Evolutionary conservation across 1,140 invertebrate genomes (phyloP).

Genomic region (Plutomurus gul): DNA sequence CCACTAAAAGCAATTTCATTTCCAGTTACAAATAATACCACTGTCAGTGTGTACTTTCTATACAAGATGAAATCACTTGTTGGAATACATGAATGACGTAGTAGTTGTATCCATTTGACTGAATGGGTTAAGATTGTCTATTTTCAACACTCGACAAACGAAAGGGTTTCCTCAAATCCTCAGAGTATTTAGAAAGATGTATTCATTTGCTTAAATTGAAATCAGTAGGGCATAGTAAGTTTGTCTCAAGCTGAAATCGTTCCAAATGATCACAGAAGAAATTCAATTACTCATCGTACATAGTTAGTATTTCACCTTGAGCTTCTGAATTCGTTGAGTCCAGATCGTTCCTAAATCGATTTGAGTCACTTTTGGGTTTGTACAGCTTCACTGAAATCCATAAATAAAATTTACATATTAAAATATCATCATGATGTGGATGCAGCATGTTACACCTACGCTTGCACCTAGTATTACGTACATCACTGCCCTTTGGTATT

Average conservation of each 20-base stretch:
- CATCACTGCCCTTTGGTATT: too few relatives aligned
- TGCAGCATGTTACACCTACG: too few relatives aligned
- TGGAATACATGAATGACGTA: too few relatives aligned
- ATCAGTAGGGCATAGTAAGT: neutral
- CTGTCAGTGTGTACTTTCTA: too few relatives aligned
- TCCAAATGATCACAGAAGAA: neutral
- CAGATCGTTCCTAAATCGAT: neutral
- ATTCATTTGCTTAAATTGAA: neutral
- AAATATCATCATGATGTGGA: too few relatives aligned
- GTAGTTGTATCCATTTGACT: neutral
- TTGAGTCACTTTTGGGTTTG: neutral
- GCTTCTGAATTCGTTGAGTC: neutral
- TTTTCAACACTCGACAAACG: neutral
- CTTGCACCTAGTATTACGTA: too few relatives aligned
- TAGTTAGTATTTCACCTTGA: too few relatives aligned
- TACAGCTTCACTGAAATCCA: neutral
- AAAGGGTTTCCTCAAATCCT: neutral
- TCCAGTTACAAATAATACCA: too few relatives aligned
- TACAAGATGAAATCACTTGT: too few relatives aligned
- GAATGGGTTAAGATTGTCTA: too few relatives aligned
- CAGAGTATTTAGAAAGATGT: neutral
- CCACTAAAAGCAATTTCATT: too few relatives aligned
- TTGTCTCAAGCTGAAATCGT: neutral
- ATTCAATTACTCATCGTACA: too few relatives aligned
- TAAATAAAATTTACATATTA: neutral